phyloP scores from a whole-genome alignment of 2,113 vertebrate genomes.

The Vulpes lagopus region DNA sequence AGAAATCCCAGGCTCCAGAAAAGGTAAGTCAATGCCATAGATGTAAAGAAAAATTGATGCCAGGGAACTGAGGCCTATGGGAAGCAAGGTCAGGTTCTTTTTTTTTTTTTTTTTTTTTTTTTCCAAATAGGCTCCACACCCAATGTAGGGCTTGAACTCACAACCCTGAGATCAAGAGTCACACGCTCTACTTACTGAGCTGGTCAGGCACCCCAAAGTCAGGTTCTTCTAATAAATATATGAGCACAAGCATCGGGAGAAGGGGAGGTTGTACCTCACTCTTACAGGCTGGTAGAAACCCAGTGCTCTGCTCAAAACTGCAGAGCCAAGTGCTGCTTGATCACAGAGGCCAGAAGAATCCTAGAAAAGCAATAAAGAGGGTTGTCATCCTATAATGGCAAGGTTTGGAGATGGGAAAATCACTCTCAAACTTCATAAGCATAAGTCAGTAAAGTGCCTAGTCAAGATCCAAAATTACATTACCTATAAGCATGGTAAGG shows the following conservation, averaged over 20 bases:
- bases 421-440: neutral
- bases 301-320: neutral
- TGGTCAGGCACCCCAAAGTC: neutral
- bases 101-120: neutral
- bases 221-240: neutral
- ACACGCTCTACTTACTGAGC: neutral
- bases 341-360: neutral
- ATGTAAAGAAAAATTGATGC: neutral
- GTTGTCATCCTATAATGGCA: neutral
- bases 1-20: neutral
- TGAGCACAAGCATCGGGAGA: neutral
- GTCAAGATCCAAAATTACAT: neutral
- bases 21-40: neutral
- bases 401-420: neutral
- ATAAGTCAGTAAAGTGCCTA: neutral
- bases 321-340: neutral
- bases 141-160: neutral
- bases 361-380: neutral
- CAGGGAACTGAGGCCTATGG: neutral
- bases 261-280: neutral
- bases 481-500: neutral
- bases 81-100: neutral
- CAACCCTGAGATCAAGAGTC: neutral
- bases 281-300: neutral
- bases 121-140: neutral